A percentile compares a stretch with the other conserved stretches of the same genome.
Evolutionary conservation across 1,140 invertebrate genomes (phyloP).

Genomic region (Bombus waltoni): DNA sequence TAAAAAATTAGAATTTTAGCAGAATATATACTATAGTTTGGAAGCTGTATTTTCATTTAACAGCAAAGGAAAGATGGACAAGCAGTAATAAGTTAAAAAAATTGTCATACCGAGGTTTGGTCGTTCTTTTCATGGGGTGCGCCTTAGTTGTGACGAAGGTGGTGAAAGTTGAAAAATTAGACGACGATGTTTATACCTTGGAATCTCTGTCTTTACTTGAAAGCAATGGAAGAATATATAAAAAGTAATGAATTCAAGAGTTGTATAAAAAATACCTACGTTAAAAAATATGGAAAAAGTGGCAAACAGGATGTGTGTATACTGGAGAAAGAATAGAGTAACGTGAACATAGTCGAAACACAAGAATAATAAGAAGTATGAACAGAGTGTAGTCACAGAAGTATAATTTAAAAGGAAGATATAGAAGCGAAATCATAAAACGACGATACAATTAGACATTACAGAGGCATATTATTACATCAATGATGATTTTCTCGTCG

Average conservation of each 20-base stretch:
- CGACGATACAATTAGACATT: no score
- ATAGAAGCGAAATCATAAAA: no score
- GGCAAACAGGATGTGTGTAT: neutral
- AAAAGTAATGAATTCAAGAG: neutral
- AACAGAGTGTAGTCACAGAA: neutral
- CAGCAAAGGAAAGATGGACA: neutral
- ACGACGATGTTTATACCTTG: neutral
- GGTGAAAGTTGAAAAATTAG: neutral
- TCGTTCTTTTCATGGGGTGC: rapidly evolving
- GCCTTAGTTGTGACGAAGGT: no score
- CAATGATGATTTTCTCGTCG: no score
- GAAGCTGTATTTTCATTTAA: no score
- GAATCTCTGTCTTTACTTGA: no score
- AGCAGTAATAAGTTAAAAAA: neutral
- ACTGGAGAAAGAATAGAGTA: neutral
- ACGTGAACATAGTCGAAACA: neutral
- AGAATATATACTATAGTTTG: no score
- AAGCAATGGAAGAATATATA: neutral
- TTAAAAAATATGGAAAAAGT: neutral
- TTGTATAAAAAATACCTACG: no score
- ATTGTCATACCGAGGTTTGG: no score
- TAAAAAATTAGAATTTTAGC: no score
- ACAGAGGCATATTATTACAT: neutral
- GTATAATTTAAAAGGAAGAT: neutral
- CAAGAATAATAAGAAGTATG: no score